Evolutionary conservation across 2,797 vertebrate species (phyloP).

Genomic region (Pseudopleuronectes americanus): DNA sequence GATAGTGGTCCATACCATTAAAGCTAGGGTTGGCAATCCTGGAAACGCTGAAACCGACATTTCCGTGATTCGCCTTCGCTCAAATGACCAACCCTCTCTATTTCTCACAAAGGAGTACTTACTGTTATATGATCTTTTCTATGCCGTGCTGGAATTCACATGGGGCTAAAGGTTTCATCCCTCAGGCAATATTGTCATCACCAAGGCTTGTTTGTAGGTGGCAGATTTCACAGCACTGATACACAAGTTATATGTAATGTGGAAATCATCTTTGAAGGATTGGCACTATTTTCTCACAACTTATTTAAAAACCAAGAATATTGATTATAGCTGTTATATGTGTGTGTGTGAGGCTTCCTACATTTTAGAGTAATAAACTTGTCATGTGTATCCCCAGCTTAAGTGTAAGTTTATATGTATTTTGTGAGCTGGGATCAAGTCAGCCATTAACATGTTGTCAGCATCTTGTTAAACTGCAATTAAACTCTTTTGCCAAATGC

Average conservation of each 20-base stretch:
- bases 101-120: no score
- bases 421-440: not conserved
- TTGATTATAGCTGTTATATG: not conserved
- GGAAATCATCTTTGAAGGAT: not conserved
- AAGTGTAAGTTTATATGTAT: not conserved
- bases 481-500: conserved; percentile 44
- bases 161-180: not conserved
- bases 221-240: no score
- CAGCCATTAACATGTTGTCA: conserved; percentile 8
- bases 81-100: no score
- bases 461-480: conserved; percentile 3
- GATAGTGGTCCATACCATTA: not conserved
- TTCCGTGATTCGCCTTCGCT: no score
- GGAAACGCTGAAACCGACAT: no score
- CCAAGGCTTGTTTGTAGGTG: no score
- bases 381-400: not conserved
- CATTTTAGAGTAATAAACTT: not conserved
- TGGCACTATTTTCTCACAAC: not conserved
- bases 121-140: not conserved
- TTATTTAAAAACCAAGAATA: not conserved
- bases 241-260: no score
- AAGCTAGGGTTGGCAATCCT: no score
- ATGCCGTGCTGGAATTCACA: not conserved
- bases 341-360: not conserved
- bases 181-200: not conserved